Evolutionary conservation across 2,888 invertebrate genomes (phyloP).

Genomic region (Conchocele bisecta): DNA sequence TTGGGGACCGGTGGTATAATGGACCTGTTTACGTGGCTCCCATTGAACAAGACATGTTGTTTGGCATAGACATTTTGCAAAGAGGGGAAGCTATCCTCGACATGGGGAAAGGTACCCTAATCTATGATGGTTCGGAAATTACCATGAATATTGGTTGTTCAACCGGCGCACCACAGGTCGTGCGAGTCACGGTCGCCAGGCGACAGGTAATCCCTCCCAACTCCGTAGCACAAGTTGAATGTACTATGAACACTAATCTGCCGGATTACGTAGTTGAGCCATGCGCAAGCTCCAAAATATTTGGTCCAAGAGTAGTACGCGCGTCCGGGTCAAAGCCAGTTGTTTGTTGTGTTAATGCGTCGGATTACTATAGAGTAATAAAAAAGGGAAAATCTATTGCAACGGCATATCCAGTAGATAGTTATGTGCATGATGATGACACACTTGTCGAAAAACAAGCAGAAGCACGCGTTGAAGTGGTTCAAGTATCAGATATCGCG

Average conservation of each 20-base stretch:
- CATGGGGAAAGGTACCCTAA: neutral
- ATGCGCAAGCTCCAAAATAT: neutral
- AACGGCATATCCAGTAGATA: too few relatives aligned
- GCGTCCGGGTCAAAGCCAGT: too few relatives aligned
- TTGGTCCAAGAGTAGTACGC: too few relatives aligned
- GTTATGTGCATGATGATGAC: too few relatives aligned
- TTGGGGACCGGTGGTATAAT: neutral
- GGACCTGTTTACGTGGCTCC: neutral
- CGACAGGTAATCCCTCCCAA: neutral
- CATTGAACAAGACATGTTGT: neutral
- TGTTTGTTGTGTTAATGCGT: too few relatives aligned
- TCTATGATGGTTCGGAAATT: neutral
- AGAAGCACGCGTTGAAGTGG: too few relatives aligned
- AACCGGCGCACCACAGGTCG: too few relatives aligned
- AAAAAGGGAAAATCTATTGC: too few relatives aligned
- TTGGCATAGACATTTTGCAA: neutral
- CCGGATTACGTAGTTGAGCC: neutral
- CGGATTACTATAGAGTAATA: too few relatives aligned
- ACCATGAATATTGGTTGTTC: neutral
- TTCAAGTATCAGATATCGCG: too few relatives aligned
- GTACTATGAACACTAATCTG: neutral
- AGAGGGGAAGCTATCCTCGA: neutral
- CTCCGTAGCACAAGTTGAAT: neutral
- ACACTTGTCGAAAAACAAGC: too few relatives aligned
- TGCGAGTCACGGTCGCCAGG: neutral